Conservation (phyloP, 2,797 vertebrate species). For the Psittacula echo region DNA sequence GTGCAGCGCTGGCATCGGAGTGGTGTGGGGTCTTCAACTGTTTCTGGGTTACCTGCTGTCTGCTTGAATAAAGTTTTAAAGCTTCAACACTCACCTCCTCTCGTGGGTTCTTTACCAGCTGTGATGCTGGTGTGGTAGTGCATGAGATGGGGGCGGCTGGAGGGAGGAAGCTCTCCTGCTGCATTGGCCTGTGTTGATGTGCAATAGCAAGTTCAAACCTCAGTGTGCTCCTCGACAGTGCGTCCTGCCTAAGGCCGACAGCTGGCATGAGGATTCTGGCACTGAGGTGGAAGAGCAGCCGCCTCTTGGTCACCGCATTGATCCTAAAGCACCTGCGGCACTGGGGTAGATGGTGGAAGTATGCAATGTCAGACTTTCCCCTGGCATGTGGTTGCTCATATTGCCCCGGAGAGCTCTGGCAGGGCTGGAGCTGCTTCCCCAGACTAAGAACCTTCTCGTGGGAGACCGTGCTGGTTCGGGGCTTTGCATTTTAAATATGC, state of each 20-base stretch:
- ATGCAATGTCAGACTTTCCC: not conserved
- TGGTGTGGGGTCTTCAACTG: not conserved
- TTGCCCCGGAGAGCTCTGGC: not conserved
- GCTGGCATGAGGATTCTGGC: not conserved
- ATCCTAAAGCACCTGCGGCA: rapidly evolving
- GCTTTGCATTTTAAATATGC: not conserved
- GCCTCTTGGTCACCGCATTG: rapidly evolving
- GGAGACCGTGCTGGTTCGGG: rapidly evolving
- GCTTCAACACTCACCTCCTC: not conserved
- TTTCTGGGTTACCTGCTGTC: conserved; percentile 25
- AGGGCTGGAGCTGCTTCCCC: not conserved
- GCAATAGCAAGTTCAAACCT: not conserved
- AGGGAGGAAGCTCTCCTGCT: not conserved
- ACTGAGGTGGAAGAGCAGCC: not conserved
- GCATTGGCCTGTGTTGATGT: rapidly evolving
- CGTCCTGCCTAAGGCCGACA: not conserved
- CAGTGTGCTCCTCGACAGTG: not conserved
- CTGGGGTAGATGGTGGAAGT: rapidly evolving
- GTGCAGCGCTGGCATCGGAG: not conserved
- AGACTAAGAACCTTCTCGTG: not conserved
- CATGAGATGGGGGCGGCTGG: too few species aligned
- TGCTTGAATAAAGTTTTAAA: conserved; percentile 59
- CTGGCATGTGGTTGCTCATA: too few species aligned
- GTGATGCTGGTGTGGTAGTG: rapidly evolving
- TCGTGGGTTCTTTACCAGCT: not conserved